Percentiles rank a stretch among this genome's conserved stretches.
phyloP scores from a whole-genome alignment of 2,888 invertebrate genomes.

The Acronicta aceris region DNA sequence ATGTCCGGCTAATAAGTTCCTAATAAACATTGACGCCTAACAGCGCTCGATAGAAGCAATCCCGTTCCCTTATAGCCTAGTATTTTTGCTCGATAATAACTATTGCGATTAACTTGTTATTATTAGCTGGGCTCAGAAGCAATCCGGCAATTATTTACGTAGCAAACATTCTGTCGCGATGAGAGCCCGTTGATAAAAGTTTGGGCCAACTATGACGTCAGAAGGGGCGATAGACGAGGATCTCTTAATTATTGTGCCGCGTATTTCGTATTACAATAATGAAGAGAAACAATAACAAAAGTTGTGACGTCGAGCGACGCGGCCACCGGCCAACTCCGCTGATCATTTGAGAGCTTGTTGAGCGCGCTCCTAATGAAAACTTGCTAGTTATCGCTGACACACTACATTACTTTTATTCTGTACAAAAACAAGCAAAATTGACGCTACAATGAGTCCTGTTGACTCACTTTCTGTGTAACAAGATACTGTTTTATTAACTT shows the following conservation, averaged over 20 bases:
- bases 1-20: constrained; percentile 71
- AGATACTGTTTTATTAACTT: constrained; percentile 52
- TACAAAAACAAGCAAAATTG: constrained; percentile 70
- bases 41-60: constrained; percentile 60
- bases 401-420: constrained; percentile 78
- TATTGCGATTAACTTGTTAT: constrained; percentile 77
- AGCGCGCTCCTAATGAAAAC: constrained; percentile 84
- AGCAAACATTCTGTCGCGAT: constrained; percentile 79
- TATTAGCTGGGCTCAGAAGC: constrained; percentile 74
- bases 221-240: constrained; percentile 81
- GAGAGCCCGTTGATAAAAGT: constrained; percentile 80
- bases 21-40: constrained; percentile 71
- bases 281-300: constrained; percentile 88
- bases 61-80: constrained; percentile 67
- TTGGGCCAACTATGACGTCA: constrained; percentile 81
- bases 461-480: constrained; percentile 58
- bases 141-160: constrained; percentile 78
- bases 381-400: constrained; percentile 81
- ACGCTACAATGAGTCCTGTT: constrained; percentile 62
- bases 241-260: constrained; percentile 87
- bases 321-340: constrained; percentile 79
- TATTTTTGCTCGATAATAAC: constrained; percentile 70
- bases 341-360: constrained; percentile 87
- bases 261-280: constrained; percentile 89
- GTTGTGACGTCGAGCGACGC: constrained; percentile 81